Conservation (phyloP, 2,888 invertebrate species). For the Drosophila leonis region DNA sequence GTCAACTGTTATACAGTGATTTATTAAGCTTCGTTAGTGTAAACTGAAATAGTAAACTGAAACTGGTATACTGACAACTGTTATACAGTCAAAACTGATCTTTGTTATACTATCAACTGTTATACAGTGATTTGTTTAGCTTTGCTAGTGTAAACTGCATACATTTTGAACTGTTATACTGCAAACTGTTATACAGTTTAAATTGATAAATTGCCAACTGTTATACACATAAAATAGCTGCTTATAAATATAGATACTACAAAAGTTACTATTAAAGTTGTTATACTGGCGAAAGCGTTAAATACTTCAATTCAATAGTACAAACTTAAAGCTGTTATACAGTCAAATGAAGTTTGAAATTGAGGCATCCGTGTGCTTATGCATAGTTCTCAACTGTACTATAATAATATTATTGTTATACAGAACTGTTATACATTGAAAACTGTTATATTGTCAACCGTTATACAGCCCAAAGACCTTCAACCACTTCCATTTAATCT, state of each 20-base stretch:
- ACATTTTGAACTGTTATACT: background rate
- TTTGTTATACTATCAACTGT: background rate
- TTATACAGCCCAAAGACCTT: background rate
- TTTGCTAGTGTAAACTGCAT: background rate
- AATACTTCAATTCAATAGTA: no score
- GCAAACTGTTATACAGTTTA: background rate
- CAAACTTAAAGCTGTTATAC: no score
- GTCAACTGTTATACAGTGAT: background rate
- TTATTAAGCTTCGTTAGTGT: background rate
- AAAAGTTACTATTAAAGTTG: no score
- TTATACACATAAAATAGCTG: background rate
- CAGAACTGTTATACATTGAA: background rate
- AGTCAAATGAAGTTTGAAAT: no score
- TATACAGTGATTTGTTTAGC: background rate
- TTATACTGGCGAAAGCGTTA: no score
- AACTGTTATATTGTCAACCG: background rate
- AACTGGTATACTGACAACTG: slow-evolving; percentile 1
- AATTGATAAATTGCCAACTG: background rate
- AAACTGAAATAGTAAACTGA: no score
- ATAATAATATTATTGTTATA: no score
- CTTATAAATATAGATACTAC: no score
- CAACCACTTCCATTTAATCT: background rate
- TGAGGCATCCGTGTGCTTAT: no score
- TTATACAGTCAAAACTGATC: no score
- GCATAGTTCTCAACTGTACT: no score